Evolutionary conservation across 2,888 invertebrate species (phyloP).

Genomic region (Melanotus villosus): DNA sequence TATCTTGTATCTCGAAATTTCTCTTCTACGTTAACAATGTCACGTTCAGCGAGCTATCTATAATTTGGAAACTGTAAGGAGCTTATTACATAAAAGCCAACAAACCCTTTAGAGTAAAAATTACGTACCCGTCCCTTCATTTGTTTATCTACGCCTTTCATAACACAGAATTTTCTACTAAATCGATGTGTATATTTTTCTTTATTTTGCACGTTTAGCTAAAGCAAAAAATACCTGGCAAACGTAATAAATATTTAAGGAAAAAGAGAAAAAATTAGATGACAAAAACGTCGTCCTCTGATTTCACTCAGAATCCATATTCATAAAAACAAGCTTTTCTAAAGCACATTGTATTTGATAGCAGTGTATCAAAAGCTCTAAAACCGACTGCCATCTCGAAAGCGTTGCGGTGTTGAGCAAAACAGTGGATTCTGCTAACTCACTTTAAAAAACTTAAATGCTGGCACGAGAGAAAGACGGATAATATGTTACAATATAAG

Average conservation of each 20-base stretch:
- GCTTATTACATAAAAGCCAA: too few relatives aligned
- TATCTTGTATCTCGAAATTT: background rate
- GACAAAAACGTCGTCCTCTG: slow-evolving; percentile 14
- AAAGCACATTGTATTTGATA: slow-evolving; percentile 30
- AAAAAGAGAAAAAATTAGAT: background rate
- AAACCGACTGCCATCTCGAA: slow-evolving; percentile 24
- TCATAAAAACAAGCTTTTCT: slow-evolving; percentile 29
- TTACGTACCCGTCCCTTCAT: too few relatives aligned
- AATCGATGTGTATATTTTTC: too few relatives aligned
- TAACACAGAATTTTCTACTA: too few relatives aligned
- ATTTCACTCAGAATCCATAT: slow-evolving; percentile 27
- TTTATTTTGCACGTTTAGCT: too few relatives aligned
- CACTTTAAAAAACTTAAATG: slow-evolving; percentile 19
- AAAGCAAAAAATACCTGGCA: background rate
- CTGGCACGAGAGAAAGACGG: slow-evolving; percentile 9
- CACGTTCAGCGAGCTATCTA: too few relatives aligned
- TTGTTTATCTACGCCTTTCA: too few relatives aligned
- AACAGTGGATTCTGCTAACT: slow-evolving; percentile 22
- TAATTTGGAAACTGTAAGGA: too few relatives aligned
- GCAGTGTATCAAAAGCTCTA: slow-evolving; percentile 32
- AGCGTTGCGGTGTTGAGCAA: slow-evolving; percentile 20
- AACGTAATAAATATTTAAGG: background rate
- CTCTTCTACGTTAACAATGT: background rate
- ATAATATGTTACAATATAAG: slow-evolving; percentile 13
- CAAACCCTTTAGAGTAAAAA: too few relatives aligned